These are phyloP conservation scores for Periparus ater DNA, from an alignment of 2,797 vertebrate genomes.

Conservation along the genomic window DNA sequence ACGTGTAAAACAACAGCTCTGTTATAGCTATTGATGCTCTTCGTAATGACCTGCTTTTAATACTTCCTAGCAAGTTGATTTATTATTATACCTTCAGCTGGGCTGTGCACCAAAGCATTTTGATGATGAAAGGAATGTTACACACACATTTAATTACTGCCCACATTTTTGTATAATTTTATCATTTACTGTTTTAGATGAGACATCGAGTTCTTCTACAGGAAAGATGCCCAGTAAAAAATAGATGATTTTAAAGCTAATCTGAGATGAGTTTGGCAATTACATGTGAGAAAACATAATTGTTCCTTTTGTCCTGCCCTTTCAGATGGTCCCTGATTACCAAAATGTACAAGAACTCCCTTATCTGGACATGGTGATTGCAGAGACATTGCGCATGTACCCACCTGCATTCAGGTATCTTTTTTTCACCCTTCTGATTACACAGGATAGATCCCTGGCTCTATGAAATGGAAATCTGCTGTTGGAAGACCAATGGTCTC, in stretches of 20 bases:
- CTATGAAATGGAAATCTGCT: not conserved
- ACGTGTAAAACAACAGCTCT: not conserved
- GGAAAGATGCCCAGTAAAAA: slow-evolving; percentile 52
- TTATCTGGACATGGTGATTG: slow-evolving; percentile 95
- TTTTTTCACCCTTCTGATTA: not conserved
- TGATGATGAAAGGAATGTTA: slow-evolving; percentile 45
- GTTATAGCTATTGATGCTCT: not conserved
- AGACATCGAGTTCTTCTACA: slow-evolving; percentile 50
- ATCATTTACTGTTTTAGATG: slow-evolving; percentile 61
- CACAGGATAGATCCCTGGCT: not conserved
- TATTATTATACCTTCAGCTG: slow-evolving; percentile 47
- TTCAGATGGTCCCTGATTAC: slow-evolving; percentile 83
- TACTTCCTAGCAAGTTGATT: slow-evolving; percentile 30
- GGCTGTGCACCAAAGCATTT: slow-evolving; percentile 11
- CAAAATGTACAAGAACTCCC: slow-evolving; percentile 86
- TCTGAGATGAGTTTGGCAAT: slow-evolving; percentile 40
- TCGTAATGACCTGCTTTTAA: slow-evolving; percentile 10
- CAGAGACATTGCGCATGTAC: slow-evolving; percentile 90
- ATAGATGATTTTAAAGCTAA: slow-evolving; percentile 38
- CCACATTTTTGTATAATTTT: slow-evolving; percentile 67
- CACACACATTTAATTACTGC: slow-evolving; percentile 63
- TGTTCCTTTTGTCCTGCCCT: not conserved
- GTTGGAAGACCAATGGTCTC: not conserved
- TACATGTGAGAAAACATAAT: slow-evolving; percentile 29
- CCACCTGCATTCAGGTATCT: slow-evolving; percentile 91